Evolutionary conservation across 2,113 vertebrate genomes (phyloP).

Genomic region (Amblyornis subalaris): DNA sequence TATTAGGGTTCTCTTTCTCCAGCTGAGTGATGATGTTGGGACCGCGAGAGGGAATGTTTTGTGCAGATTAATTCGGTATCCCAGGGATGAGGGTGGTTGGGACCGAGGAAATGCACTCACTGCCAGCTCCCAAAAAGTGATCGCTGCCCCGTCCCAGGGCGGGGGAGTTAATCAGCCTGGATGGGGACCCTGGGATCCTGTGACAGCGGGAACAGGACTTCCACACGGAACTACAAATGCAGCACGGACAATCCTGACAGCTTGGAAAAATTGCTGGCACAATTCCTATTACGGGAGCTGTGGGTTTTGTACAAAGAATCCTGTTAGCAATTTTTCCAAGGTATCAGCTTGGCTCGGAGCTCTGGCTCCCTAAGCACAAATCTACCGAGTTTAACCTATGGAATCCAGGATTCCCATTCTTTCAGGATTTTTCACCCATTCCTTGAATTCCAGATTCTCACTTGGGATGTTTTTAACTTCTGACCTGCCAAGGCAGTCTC

Average conservation of each 20-base stretch:
- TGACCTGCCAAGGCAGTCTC: neutral
- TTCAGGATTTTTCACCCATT: neutral
- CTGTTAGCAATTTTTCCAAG: neutral
- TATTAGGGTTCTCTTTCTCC: neutral
- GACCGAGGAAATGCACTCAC: neutral
- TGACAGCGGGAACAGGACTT: neutral
- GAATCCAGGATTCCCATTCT: neutral
- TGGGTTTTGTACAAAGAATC: neutral
- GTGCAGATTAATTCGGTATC: neutral
- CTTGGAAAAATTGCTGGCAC: neutral
- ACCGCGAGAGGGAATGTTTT: neutral
- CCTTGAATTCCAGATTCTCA: neutral
- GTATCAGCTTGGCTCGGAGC: neutral
- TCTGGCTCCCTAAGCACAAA: neutral
- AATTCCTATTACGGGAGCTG: neutral
- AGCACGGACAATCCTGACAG: neutral
- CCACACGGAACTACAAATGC: neutral
- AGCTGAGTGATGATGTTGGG: neutral
- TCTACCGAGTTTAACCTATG: neutral
- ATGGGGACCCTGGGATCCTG: neutral
- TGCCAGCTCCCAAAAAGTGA: neutral
- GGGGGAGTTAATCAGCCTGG: constrained; percentile 12
- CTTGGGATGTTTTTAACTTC: neutral
- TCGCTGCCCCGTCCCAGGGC: neutral
- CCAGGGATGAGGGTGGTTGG: neutral